A percentile compares a stretch with the other conserved stretches of the same genome.
phyloP scores from a whole-genome alignment of 1,140 invertebrate species.

The Papilio polytes region DNA sequence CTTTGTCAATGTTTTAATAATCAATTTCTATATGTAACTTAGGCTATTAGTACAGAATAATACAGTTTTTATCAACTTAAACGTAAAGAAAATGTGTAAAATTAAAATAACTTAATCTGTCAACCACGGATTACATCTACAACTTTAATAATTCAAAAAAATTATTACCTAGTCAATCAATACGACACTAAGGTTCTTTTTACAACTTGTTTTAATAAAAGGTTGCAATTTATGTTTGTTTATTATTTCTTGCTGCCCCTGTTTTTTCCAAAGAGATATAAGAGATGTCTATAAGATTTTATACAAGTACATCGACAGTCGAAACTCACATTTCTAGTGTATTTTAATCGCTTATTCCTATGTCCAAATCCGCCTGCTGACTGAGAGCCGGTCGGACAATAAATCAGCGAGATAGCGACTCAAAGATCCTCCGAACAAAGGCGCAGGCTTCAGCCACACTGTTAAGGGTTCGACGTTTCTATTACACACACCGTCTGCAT shows the following conservation, averaged over 20 bases:
- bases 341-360: constrained; percentile 35
- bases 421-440: constrained; percentile 66
- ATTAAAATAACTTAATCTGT: no score
- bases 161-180: background rate
- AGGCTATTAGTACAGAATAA: no score
- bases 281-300: no score
- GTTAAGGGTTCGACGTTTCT: constrained; percentile 54
- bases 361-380: constrained; percentile 30
- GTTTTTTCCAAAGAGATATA: no score
- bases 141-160: background rate
- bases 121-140: no score
- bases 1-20: background rate
- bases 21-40: no score
- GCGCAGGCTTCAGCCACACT: constrained; percentile 49
- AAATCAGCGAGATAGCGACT: constrained; percentile 69
- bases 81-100: no score
- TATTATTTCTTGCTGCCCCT: background rate
- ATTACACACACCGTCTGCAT: constrained; percentile 12
- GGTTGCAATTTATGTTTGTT: background rate
- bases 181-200: background rate
- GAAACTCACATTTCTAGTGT: background rate
- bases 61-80: no score
- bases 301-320: background rate
- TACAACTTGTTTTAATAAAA: background rate
- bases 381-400: constrained; percentile 59